Evolutionary conservation across 2,113 vertebrate genomes (phyloP).

Genomic region (Hassar affinis): DNA sequence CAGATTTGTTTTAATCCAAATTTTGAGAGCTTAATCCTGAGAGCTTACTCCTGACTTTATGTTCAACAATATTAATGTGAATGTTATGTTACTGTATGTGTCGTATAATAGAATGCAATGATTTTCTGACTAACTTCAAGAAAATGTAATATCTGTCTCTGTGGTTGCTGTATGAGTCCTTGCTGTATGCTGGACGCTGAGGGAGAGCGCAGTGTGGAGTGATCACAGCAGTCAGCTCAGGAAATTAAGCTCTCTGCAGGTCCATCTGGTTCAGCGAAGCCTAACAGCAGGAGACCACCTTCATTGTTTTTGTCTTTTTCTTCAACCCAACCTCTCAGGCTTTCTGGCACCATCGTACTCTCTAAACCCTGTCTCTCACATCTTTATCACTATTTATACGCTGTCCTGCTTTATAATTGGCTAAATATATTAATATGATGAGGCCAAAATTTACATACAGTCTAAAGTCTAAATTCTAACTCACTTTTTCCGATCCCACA

Average conservation of each 20-base stretch:
- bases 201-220: constrained; percentile 4
- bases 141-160: neutral
- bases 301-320: constrained; percentile 6
- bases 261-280: constrained; percentile 26
- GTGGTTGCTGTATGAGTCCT: constrained; percentile 1
- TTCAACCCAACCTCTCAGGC: neutral
- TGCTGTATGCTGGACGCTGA: neutral
- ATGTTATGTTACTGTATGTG: neutral
- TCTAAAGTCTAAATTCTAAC: neutral
- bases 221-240: constrained; percentile 32
- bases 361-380: neutral
- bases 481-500: neutral
- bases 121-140: neutral
- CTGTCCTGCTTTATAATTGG: neutral
- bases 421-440: neutral
- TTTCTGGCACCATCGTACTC: neutral
- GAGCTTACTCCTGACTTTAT: no score
- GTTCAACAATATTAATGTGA: neutral
- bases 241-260: constrained; percentile 38
- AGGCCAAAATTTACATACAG: neutral
- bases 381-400: neutral
- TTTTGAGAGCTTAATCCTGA: neutral
- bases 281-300: neutral
- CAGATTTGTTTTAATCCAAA: neutral
- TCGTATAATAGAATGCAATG: neutral